Evolutionary conservation across 2,113 vertebrate genomes (phyloP), one percentile per base, ranked within the genome.

Genomic region (Diphyllodes magnificus): DNA sequence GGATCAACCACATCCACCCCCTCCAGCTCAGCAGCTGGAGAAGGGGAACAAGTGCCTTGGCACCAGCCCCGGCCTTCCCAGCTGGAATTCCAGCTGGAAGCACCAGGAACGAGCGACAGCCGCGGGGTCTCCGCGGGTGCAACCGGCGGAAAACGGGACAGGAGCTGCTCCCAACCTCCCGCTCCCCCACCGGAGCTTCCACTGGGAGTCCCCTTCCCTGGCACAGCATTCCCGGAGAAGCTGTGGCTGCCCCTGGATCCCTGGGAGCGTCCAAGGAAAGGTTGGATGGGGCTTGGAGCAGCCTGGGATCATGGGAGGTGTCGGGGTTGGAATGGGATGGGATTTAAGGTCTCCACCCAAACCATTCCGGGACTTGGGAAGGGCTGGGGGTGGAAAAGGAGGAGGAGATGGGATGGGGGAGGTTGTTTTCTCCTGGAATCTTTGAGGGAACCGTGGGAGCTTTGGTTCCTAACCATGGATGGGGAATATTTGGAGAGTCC

Each of bases 91-190:
- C 61, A 15, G 20, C 25, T 23, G 72, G 59, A 8, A 42, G 59
- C 47, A 14, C 24, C 18, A 0, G 76, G 76, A 64, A 28, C 3
- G 37, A 51, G 37, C 45, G 2, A 1, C 57, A 33, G 44, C 73
- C 10, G 1, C 3, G 21, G 28, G 44, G 11, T 17, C 33, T 18
- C n/a, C 1, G 8, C 33, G 30, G 51, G 51, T 20, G 23, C 23
- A 17, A 0, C 12, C 3, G 47, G 13, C 0, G 8, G 59, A 7
- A 30, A 35, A 54, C 2, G 9, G 49, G 49, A 7, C 20, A 2
- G 39, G 49, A 65, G 47, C 47, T 22, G 59, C 24, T 64, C 75
- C 47, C 31, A 6, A 17, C 6, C 18, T 78, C 23, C 57, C 8
- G 73, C 35, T 61, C 28, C 7, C 0, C 3, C 17, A 9, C 33